phyloP scores from a whole-genome alignment of 2,888 invertebrate species.

The Lasioglossum vierecki region DNA sequence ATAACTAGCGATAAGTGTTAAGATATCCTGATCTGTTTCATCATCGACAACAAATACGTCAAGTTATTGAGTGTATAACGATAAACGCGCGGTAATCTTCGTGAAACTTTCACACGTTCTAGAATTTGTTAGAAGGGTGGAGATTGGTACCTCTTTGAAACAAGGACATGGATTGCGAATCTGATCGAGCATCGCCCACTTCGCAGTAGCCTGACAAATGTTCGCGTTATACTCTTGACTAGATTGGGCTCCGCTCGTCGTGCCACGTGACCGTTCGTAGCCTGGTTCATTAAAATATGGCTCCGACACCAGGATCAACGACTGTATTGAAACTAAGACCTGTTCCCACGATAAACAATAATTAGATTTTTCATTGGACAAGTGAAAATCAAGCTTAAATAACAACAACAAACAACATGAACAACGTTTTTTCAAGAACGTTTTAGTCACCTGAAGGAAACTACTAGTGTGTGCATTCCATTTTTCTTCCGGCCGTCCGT shows the following conservation, averaged over 20 bases:
- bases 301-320: conserved; percentile 95
- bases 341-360: conserved; percentile 74
- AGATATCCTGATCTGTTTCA: not conserved
- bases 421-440: not conserved
- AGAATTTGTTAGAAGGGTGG: not conserved
- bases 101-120: not conserved
- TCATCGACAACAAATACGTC: not conserved
- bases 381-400: not conserved
- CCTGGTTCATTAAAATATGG: conserved; percentile 98
- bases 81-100: not conserved
- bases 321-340: conserved; percentile 97
- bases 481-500: conserved; percentile 97
- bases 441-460: conserved; percentile 89
- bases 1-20: not conserved
- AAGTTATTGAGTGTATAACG: not conserved
- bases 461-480: conserved; percentile 98
- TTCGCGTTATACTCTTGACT: conserved; percentile 98
- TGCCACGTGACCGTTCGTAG: conserved; percentile 95
- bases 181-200: conserved; percentile 98
- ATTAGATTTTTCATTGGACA: not conserved
- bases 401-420: not conserved
- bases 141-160: conserved; percentile 91
- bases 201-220: conserved; percentile 96
- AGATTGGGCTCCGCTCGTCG: conserved; percentile 94
- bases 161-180: conserved; percentile 95